phyloP scores from a whole-genome alignment of 64 coral and sea anemone species.

The Orbicella faveolata region DNA sequence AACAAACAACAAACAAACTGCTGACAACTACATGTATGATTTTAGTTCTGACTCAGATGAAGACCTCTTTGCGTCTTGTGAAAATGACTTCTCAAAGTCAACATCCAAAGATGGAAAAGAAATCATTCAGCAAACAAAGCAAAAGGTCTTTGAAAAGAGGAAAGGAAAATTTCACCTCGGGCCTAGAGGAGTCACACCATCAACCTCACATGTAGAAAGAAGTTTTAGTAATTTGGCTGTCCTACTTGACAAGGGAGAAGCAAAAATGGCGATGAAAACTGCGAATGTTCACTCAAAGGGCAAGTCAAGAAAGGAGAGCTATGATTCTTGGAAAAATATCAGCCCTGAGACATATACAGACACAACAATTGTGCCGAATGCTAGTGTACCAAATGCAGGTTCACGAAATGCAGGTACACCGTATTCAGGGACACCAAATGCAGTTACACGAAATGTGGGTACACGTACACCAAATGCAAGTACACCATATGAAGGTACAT shows the following conservation, averaged over 20 bases:
- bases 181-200: constrained; percentile 17
- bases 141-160: not conserved
- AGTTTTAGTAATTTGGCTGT: not conserved
- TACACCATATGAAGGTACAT: too few relatives aligned
- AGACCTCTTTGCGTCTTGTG: not conserved
- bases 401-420: not conserved
- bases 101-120: not conserved
- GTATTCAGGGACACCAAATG: not conserved
- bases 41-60: not conserved
- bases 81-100: not conserved
- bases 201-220: not conserved
- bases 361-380: not conserved
- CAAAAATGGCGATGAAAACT: not conserved
- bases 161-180: constrained; percentile 22
- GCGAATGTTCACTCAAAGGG: too few relatives aligned
- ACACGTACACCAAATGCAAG: too few relatives aligned
- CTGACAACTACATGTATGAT: not conserved
- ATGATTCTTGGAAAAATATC: too few relatives aligned
- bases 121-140: not conserved
- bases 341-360: too few relatives aligned
- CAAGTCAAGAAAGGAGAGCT: too few relatives aligned
- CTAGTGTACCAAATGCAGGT: not conserved
- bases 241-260: not conserved
- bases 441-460: not conserved
- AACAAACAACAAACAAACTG: not conserved